Evolutionary conservation across 2,888 invertebrate genomes (phyloP).

Genomic region (Tinea pellionella): DNA sequence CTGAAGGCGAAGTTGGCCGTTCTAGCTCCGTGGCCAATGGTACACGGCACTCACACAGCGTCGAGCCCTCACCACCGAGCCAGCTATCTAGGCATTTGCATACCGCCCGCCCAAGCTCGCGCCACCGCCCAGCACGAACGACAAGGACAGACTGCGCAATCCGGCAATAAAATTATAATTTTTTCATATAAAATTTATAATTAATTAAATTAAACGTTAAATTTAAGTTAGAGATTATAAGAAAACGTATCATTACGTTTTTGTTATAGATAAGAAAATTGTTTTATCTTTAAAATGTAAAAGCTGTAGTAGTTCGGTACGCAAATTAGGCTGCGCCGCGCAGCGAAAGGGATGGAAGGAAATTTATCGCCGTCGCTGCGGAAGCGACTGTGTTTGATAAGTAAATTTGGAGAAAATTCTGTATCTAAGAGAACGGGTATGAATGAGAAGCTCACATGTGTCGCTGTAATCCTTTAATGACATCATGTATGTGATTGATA

Average conservation of each 20-base stretch:
- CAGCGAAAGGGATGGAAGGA: conserved; percentile 60
- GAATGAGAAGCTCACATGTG: conserved; percentile 46
- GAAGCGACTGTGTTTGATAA: conserved; percentile 42
- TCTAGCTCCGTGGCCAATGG: conserved; percentile 65
- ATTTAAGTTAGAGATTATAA: not conserved
- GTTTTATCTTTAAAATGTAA: not conserved
- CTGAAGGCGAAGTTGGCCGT: conserved; percentile 70
- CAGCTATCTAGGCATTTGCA: conserved; percentile 59
- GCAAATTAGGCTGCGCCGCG: conserved; percentile 38
- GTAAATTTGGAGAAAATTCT: conserved; percentile 43
- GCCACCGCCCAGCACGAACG: conserved; percentile 64
- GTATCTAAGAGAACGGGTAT: conserved; percentile 37
- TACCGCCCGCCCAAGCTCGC: conserved; percentile 69
- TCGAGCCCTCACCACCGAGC: conserved; percentile 43
- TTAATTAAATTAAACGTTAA: not conserved
- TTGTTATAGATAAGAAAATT: not conserved
- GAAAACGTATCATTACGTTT: not conserved
- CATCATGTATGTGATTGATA: conserved; percentile 36
- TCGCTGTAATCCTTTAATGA: conserved; percentile 44
- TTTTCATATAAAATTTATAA: not conserved
- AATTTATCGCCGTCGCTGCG: conserved; percentile 61
- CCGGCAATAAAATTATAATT: not conserved
- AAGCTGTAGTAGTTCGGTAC: conserved; percentile 17
- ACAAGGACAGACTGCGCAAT: conserved; percentile 54
- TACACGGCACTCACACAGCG: conserved; percentile 60